Evolutionary conservation across 2,888 invertebrate species (phyloP), one percentile per base, ranked within the genome.

Genomic region (Camptogramma bilineatum): DNA sequence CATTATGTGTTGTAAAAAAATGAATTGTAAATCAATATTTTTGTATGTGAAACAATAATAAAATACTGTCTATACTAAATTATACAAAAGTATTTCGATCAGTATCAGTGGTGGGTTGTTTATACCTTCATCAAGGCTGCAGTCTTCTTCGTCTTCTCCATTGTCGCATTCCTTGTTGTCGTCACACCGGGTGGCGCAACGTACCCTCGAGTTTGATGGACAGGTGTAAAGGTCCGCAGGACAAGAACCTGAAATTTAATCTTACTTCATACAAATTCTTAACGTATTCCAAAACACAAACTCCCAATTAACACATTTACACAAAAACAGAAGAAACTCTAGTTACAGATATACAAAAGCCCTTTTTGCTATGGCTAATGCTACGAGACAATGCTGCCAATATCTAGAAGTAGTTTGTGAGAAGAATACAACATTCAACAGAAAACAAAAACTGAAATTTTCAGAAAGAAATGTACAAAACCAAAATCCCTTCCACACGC

Each of bases 71-170:
- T 21, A 3, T 4, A 28, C 4, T 28, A 28, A 7, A 7, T 28
- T 7, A 7, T 28, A 21, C 21, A 21, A 21, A 21, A 21, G 4
- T 21, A 21, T 21, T 2, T 21, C 21, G 4, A 21, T 21, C 21
- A 3, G 4, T 5, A 28, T 28, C 28, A 28, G 28, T 28, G 24
- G 24, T 2, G 24, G 28, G 4, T 28, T 28, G 28, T 7, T 7
- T 7, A 28, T 70, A 73, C 82, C 81, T 1, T 62, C 53, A 18
- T 57, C 52, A 3, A 1, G 89, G 84, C 13, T 39, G 34, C 96
- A 96, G 69, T 90, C 87, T 17, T 83, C 84, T 81, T 96, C 96
- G 78, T 96, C 96, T 77, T 95, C 95, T 28, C 92, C 94, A 73
- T 93, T 94, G 68, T 90, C 85, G 81, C 95, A 95, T 75, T 95